Conservation (phyloP, 2,797 vertebrate genomes). For the Helostoma temminkii region DNA sequence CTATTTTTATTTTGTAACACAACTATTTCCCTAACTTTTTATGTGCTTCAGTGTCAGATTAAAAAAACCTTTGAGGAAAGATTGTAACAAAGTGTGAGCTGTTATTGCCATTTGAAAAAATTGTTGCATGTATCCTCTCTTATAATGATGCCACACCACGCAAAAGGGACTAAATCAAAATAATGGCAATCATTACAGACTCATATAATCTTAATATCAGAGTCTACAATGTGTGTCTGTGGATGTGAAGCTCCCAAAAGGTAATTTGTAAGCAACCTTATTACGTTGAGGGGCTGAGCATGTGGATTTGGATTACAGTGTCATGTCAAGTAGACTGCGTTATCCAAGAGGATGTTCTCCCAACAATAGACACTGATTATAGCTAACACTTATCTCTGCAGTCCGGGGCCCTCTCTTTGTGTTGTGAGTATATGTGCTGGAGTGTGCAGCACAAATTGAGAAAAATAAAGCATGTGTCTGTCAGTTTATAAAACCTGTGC, state of each 20-base stretch:
- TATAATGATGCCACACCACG: neutral
- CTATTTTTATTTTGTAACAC: too few species aligned
- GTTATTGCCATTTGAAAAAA: neutral
- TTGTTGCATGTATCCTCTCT: neutral
- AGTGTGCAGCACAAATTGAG: constrained; percentile 19
- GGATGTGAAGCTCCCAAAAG: constrained; percentile 26
- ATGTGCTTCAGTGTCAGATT: too few species aligned
- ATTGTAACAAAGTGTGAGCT: neutral
- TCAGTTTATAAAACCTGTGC: constrained; percentile 4
- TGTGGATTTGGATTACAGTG: constrained; percentile 56
- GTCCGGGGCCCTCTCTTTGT: constrained; percentile 11
- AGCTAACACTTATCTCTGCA: constrained; percentile 33
- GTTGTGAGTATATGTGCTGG: constrained; percentile 16
- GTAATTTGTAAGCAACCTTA: constrained; percentile 46
- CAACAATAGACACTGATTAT: constrained; percentile 66
- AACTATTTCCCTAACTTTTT: too few species aligned
- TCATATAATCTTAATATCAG: neutral
- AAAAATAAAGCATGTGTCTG: constrained; percentile 10
- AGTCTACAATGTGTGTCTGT: constrained; percentile 4
- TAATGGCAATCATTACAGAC: constrained; percentile 8
- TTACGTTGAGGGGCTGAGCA: constrained; percentile 48
- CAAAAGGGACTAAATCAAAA: constrained; percentile 4
- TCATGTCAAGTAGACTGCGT: constrained; percentile 58
- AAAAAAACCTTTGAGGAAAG: neutral
- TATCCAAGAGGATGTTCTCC: too few species aligned